A percentile compares a stretch with the other conserved stretches of the same genome.
Conservation (phyloP, 2,888 invertebrate species). For the Tipula vernalis region DNA sequence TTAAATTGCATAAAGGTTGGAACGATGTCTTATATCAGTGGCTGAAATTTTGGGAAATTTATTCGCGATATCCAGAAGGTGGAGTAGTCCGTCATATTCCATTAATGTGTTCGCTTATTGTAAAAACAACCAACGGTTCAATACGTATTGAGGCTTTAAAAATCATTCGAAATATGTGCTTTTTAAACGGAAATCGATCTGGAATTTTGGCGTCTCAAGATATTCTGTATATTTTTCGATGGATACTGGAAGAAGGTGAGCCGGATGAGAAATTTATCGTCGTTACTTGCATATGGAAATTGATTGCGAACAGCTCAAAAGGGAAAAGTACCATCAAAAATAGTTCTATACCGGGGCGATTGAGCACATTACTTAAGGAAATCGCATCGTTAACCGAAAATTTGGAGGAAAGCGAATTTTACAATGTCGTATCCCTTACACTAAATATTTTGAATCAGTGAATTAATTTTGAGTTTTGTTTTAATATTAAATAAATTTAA, state of each 20-base stretch:
- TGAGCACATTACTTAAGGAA: conserved; percentile 21
- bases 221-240: conserved; percentile 14
- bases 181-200: conserved; percentile 25
- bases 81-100: conserved; percentile 24
- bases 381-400: conserved; percentile 15
- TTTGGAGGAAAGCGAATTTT: conserved; percentile 19
- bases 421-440: conserved; percentile 22
- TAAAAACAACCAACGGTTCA: conserved; percentile 17
- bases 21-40: conserved; percentile 24
- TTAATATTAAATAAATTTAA: neutral
- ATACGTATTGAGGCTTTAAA: conserved; percentile 24
- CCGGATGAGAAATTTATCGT: conserved; percentile 27
- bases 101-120: conserved; percentile 23
- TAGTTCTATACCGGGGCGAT: conserved; percentile 25
- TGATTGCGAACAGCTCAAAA: conserved; percentile 29
- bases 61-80: conserved; percentile 29
- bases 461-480: neutral
- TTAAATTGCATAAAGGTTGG: conserved; percentile 22
- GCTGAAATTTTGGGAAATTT: conserved; percentile 31
- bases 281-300: conserved; percentile 27
- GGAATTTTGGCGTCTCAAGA: conserved; percentile 21
- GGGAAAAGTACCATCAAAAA: conserved; percentile 27
- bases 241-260: conserved; percentile 16
- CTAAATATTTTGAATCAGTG: conserved; percentile 22
- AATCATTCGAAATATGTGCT: conserved; percentile 32